Conservation (phyloP, 2,888 invertebrate genomes). For the Diachrysia chrysitis region DNA sequence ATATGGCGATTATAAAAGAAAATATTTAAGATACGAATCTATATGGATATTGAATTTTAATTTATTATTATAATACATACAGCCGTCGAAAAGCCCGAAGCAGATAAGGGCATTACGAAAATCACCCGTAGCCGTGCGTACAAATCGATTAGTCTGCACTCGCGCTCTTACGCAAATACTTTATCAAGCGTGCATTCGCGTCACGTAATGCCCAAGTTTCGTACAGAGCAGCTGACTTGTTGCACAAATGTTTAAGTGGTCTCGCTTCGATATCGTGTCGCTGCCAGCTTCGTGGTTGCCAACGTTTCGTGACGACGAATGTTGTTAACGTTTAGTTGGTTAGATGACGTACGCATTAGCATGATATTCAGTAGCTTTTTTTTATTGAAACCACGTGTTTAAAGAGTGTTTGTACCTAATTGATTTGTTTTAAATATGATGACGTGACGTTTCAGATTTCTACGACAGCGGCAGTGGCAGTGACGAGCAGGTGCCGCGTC, state of each 20-base stretch:
- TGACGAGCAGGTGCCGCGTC: slow-evolving; percentile 74
- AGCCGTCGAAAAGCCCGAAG: slow-evolving; percentile 67
- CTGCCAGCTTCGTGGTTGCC: slow-evolving; percentile 60
- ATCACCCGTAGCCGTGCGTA: slow-evolving; percentile 81
- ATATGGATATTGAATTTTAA: slow-evolving; percentile 63
- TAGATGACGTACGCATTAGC: slow-evolving; percentile 36
- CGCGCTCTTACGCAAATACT: slow-evolving; percentile 82
- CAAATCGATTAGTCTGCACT: slow-evolving; percentile 84
- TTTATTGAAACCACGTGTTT: slow-evolving; percentile 32
- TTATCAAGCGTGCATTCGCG: slow-evolving; percentile 82
- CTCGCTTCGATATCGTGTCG: slow-evolving; percentile 64
- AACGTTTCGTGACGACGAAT: slow-evolving; percentile 65
- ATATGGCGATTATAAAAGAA: slow-evolving; percentile 8
- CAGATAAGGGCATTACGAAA: slow-evolving; percentile 85
- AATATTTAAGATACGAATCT: slow-evolving; percentile 32
- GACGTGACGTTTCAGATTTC: slow-evolving; percentile 71
- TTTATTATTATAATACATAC: slow-evolving; percentile 66
- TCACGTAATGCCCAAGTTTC: slow-evolving; percentile 83
- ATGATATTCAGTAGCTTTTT: slow-evolving; percentile 21
- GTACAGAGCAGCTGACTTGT: slow-evolving; percentile 71
- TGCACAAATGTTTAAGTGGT: slow-evolving; percentile 73
- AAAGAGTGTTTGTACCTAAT: slow-evolving; percentile 14
- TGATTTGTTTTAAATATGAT: neutral
- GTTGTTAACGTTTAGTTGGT: slow-evolving; percentile 30
- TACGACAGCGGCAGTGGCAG: slow-evolving; percentile 83